Evolutionary conservation across 2,888 invertebrate species (phyloP).

Genomic region (Drosophila borealis): DNA sequence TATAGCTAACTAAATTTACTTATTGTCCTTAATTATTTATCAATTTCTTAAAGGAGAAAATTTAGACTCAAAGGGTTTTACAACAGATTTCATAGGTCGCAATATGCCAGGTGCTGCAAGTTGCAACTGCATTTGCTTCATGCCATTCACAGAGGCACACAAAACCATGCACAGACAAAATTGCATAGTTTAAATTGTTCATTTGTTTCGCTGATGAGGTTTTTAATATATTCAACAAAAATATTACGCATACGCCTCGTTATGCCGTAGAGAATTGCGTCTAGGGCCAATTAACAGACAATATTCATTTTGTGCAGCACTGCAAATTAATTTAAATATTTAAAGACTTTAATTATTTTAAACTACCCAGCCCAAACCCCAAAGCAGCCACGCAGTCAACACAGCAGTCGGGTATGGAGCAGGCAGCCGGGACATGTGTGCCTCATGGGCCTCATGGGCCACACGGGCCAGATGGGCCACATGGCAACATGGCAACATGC

Average conservation of each 20-base stretch:
- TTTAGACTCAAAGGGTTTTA: too few species aligned
- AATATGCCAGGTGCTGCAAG: too few species aligned
- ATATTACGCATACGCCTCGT: conserved; percentile 41
- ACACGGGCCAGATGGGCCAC: conserved; percentile 40
- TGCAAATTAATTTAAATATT: conserved; percentile 78
- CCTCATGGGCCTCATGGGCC: conserved; percentile 34
- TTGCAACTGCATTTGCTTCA: background rate
- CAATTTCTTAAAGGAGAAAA: too few species aligned
- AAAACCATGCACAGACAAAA: background rate
- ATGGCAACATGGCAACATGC: conserved; percentile 60
- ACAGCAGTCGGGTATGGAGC: conserved; percentile 14
- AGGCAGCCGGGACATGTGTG: conserved; percentile 19
- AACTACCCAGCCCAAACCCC: conserved; percentile 47
- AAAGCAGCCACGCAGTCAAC: conserved; percentile 19
- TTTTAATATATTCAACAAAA: conserved; percentile 5
- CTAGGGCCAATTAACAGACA: conserved; percentile 56
- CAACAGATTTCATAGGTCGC: too few species aligned
- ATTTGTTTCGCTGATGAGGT: conserved; percentile 13
- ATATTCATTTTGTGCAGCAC: conserved; percentile 47
- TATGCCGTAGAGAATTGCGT: conserved; percentile 26
- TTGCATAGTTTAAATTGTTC: conserved; percentile 22
- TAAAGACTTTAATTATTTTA: conserved; percentile 77
- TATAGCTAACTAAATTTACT: too few species aligned
- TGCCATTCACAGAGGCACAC: background rate
- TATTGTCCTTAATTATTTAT: too few species aligned